Evolutionary conservation across 1,140 invertebrate species (phyloP).

Genomic region (Drosophila trapezifrons): DNA sequence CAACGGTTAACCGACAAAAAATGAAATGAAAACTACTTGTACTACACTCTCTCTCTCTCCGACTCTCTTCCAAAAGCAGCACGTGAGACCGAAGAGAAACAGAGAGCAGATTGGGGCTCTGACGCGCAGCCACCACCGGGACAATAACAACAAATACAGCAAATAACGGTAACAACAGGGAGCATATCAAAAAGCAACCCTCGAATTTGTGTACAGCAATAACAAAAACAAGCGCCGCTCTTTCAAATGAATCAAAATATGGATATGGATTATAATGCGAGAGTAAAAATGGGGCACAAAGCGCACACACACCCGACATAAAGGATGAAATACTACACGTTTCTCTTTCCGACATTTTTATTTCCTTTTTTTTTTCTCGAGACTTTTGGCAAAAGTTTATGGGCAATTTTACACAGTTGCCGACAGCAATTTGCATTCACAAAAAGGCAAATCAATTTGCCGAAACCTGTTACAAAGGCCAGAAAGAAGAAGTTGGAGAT

Average conservation of each 20-base stretch:
- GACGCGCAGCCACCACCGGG: slow-evolving; percentile 51
- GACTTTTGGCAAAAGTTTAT: slow-evolving; percentile 28
- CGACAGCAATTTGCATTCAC: slow-evolving; percentile 51
- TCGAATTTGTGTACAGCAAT: slow-evolving; percentile 62
- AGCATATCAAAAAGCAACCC: slow-evolving; percentile 59
- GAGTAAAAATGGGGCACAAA: slow-evolving; percentile 73
- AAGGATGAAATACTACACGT: slow-evolving; percentile 41
- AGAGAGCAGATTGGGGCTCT: slow-evolving; percentile 35
- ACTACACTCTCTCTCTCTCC: slow-evolving; percentile 19
- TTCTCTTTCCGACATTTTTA: slow-evolving; percentile 33
- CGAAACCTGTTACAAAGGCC: slow-evolving; percentile 58
- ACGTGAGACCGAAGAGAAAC: slow-evolving; percentile 36
- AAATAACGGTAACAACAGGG: slow-evolving; percentile 38
- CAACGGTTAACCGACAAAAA: slow-evolving; percentile 48
- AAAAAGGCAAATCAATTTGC: slow-evolving; percentile 27
- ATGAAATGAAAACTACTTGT: slow-evolving; percentile 40
- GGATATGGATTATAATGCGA: slow-evolving; percentile 76
- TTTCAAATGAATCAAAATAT: slow-evolving; percentile 74
- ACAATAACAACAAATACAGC: slow-evolving; percentile 42
- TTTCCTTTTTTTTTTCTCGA: slow-evolving; percentile 5
- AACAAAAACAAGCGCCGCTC: slow-evolving; percentile 63
- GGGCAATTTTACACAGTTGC: slow-evolving; percentile 40
- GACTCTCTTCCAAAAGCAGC: slow-evolving; percentile 13
- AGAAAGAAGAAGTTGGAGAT: neutral
- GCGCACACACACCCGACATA: slow-evolving; percentile 30